A percentile compares a stretch with the other conserved stretches of the same genome.
Evolutionary conservation across 2,888 invertebrate genomes (phyloP).

Genomic region (Lasioglossum lativentre): DNA sequence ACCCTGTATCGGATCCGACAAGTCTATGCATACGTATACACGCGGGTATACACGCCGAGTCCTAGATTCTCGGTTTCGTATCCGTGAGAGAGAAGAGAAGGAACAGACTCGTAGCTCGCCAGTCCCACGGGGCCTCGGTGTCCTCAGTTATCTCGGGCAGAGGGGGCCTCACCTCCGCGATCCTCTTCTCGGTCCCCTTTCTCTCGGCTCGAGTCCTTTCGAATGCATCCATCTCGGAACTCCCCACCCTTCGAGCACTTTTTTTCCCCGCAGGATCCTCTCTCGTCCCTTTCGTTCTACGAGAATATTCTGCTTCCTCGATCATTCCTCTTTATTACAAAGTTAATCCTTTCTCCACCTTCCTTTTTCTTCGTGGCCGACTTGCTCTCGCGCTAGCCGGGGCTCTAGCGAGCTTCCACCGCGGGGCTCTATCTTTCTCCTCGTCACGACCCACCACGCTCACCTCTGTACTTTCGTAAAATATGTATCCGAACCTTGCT

Average conservation of each 20-base stretch:
- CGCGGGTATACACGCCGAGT: constrained; percentile 69
- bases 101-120: constrained; percentile 69
- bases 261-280: constrained; percentile 11
- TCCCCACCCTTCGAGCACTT: constrained; percentile 23
- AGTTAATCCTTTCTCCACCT: constrained; percentile 55
- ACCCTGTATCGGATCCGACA: constrained; percentile 20
- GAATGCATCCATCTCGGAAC: constrained; percentile 64
- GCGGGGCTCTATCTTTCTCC: constrained; percentile 53
- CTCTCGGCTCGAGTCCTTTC: constrained; percentile 70
- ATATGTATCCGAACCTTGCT: constrained; percentile 55
- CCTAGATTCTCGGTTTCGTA: constrained; percentile 79
- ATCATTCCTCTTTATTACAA: constrained; percentile 60
- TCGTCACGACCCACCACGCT: constrained; percentile 62
- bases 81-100: constrained; percentile 76
- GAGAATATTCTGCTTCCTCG: constrained; percentile 32
- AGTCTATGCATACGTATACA: constrained; percentile 42
- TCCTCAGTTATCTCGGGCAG: constrained; percentile 73
- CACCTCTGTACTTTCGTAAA: constrained; percentile 61
- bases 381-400: neutral
- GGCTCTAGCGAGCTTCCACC: constrained; percentile 1
- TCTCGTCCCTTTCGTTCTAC: constrained; percentile 23
- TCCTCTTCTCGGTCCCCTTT: constrained; percentile 71
- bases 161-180: constrained; percentile 65
- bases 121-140: constrained; percentile 77
- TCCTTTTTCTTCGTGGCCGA: neutral